A percentile compares a stretch with the other conserved stretches of the same genome.
phyloP scores from a whole-genome alignment of 1,140 invertebrate species.

The Mercenaria mercenaria region DNA sequence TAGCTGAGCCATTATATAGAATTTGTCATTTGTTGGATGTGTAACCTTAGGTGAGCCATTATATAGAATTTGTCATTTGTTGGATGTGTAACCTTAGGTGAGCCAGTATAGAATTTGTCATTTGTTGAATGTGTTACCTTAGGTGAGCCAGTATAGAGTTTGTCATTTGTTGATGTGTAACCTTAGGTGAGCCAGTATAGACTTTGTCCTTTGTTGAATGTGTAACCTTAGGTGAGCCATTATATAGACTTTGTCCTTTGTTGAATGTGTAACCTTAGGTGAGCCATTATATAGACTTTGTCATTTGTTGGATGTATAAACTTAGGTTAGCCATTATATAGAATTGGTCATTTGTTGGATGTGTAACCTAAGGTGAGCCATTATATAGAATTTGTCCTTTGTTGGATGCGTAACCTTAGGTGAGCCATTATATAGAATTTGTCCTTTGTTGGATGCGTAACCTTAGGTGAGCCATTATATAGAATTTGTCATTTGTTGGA shows the following conservation, averaged over 20 bases:
- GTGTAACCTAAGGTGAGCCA: too few relatives aligned
- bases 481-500: too few relatives aligned
- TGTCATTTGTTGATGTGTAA: slow-evolving; percentile 98
- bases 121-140: slow-evolving; percentile 97
- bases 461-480: too few relatives aligned
- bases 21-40: slow-evolving; percentile 98
- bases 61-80: too few relatives aligned
- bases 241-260: slow-evolving; percentile 87
- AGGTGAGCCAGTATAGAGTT: slow-evolving; percentile 91
- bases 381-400: too few relatives aligned
- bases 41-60: slow-evolving; percentile 95
- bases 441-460: too few relatives aligned
- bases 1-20: slow-evolving; percentile 98
- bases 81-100: too few relatives aligned
- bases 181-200: slow-evolving; percentile 94
- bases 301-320: too few relatives aligned
- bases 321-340: not conserved
- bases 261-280: slow-evolving; percentile 98
- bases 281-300: not conserved
- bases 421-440: too few relatives aligned
- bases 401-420: not conserved
- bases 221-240: too few relatives aligned
- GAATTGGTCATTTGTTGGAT: too few relatives aligned
- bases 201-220: not conserved
- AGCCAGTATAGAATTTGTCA: not conserved